phyloP scores from a whole-genome alignment of 2,113 vertebrate species.

The Pygathrix nemaeus region DNA sequence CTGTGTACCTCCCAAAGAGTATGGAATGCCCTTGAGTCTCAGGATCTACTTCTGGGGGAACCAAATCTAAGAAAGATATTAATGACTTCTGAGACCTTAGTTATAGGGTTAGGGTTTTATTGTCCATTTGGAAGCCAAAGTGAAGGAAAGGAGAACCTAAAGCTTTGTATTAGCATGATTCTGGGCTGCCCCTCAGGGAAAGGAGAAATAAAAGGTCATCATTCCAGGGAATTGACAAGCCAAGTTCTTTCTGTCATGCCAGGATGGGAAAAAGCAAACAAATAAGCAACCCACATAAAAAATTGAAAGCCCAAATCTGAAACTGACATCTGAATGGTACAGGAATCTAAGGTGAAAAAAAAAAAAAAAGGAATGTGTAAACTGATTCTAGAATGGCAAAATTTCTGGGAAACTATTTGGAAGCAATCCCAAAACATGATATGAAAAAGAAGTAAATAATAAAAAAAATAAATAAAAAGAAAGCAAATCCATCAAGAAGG shows the following conservation, averaged over 20 bases:
- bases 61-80: background rate
- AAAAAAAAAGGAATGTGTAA: background rate
- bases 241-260: background rate
- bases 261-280: background rate
- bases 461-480: background rate
- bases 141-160: slow-evolving; percentile 15
- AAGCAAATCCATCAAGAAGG: background rate
- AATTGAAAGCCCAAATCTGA: slow-evolving; percentile 11
- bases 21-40: background rate
- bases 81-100: background rate
- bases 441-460: background rate
- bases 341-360: background rate
- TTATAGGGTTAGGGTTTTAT: background rate
- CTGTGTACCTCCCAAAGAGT: background rate
- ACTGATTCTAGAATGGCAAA: background rate
- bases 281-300: background rate
- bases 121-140: background rate
- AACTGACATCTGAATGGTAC: background rate
- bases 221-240: background rate
- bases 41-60: background rate
- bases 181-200: background rate
- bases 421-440: background rate
- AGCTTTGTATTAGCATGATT: background rate
- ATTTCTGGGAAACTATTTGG: background rate
- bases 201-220: background rate